Evolutionary conservation across 1,140 invertebrate genomes (phyloP).

Genomic region (Colletes gigas): DNA sequence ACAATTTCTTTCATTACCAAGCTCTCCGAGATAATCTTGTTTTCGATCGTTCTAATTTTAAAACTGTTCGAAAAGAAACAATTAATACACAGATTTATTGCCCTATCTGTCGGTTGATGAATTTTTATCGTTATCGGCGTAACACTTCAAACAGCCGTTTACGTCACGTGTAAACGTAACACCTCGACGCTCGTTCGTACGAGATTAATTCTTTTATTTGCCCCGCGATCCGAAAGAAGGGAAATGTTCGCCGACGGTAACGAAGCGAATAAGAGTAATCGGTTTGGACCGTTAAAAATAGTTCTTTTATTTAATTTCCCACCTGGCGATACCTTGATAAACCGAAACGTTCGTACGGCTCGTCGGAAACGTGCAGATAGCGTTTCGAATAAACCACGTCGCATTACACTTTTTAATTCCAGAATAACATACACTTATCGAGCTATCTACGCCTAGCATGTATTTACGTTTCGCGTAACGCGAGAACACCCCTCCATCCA

Average conservation of each 20-base stretch:
- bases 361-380: background rate
- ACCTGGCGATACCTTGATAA: constrained; percentile 21
- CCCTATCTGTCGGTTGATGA: background rate
- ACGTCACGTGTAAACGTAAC: background rate
- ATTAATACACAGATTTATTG: background rate
- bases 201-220: constrained; percentile 2
- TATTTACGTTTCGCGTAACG: background rate
- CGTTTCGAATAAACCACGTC: background rate
- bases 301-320: constrained; percentile 29
- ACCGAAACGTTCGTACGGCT: background rate
- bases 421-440: background rate
- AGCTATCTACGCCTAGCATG: background rate
- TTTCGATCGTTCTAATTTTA: background rate
- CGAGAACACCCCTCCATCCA: too few species aligned
- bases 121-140: background rate
- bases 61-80: background rate
- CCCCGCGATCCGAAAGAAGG: constrained; percentile 9
- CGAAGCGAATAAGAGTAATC: too few species aligned
- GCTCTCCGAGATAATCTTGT: background rate
- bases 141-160: background rate
- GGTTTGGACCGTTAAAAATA: background rate
- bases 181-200: background rate
- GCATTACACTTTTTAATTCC: background rate
- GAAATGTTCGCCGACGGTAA: background rate
- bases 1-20: background rate